Conservation (phyloP, 2,797 vertebrate species). For the Synaphobranchus kaupii region DNA sequence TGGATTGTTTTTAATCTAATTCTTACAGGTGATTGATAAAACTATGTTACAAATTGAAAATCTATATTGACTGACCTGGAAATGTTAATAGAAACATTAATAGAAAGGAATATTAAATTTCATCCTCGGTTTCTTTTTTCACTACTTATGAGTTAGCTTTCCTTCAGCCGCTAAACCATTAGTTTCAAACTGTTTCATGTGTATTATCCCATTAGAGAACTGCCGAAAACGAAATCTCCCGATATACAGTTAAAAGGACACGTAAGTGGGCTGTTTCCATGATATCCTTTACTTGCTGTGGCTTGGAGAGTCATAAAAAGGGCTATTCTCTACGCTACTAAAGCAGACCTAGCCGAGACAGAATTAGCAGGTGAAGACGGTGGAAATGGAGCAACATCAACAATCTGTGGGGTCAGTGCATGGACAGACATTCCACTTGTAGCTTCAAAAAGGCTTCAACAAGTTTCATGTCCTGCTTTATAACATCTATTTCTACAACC, state of each 20-base stretch:
- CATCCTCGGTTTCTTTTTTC: constrained; percentile 4
- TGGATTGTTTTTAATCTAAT: neutral
- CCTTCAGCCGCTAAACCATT: constrained; percentile 19
- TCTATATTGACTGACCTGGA: neutral
- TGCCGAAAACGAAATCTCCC: constrained; percentile 26
- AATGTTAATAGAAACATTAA: constrained; percentile 8
- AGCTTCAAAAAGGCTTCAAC: constrained; percentile 8
- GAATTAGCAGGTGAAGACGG: constrained; percentile 26
- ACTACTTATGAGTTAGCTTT: constrained; percentile 24
- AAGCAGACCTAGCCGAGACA: constrained; percentile 26
- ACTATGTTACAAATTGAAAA: neutral
- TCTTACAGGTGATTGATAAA: neutral
- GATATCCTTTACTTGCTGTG: constrained; percentile 27
- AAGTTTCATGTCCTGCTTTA: constrained; percentile 8
- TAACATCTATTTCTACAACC: neutral
- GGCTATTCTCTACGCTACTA: constrained; percentile 28
- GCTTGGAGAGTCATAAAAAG: constrained; percentile 29
- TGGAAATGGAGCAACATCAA: constrained; percentile 18
- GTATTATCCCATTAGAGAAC: constrained; percentile 33
- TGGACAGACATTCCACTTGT: constrained; percentile 18
- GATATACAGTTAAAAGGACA: constrained; percentile 29
- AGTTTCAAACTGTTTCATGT: constrained; percentile 40
- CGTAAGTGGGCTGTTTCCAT: constrained; percentile 20
- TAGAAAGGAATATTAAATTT: constrained; percentile 23
- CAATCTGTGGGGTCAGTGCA: constrained; percentile 18